Evolutionary conservation across 2,113 vertebrate species (phyloP), one percentile per base, ranked within the genome.

Genomic region (Arenaria interpres): DNA sequence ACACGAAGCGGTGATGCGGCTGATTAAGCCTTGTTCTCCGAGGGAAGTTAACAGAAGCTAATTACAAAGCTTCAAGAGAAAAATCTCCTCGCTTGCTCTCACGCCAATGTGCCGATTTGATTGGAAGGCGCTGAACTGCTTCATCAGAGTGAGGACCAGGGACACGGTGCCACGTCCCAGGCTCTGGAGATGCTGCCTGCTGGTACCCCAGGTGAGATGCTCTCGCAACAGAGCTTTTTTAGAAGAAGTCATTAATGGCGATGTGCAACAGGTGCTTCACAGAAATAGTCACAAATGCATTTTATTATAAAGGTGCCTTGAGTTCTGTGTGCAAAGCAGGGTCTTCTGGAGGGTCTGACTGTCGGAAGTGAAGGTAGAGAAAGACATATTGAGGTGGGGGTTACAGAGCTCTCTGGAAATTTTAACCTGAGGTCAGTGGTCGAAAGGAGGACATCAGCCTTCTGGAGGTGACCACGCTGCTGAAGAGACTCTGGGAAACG

Each of bases 61-160:
- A 83, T 88, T 71, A 57, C 23, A 57, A 88, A 76, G 63, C 71
- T 63, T 50, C 39, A 33, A 57, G 45, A 50, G 90, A 57, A 69
- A 69, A 76, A 64, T 57, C 48, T 67, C 37, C 71, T 41, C 5
- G 4, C 10, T 33, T 39, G 43, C 64, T 77, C 28, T 57, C 6
- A 2, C 1, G 4, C 45, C 63, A 51, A 2, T 0, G 2, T 27
- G 43, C 48, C 30, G 56, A 8, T 57, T 51, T 57, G 43, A 10
- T 43, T 63, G 57, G 77, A 82, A 37, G 3, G 7, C 20, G 12
- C 23, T 22, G 77, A 76, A 25, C 48, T 43, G 41, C 76, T 76
- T 56, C 22, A 54, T 68, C 32, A 45, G 27, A 13, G 14, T 8
- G 22, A 76, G 56, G 18, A 50, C 17, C 14, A 3, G 8, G 62